Conservation (phyloP, 2,113 vertebrate species). For the Laticauda laticaudata region DNA sequence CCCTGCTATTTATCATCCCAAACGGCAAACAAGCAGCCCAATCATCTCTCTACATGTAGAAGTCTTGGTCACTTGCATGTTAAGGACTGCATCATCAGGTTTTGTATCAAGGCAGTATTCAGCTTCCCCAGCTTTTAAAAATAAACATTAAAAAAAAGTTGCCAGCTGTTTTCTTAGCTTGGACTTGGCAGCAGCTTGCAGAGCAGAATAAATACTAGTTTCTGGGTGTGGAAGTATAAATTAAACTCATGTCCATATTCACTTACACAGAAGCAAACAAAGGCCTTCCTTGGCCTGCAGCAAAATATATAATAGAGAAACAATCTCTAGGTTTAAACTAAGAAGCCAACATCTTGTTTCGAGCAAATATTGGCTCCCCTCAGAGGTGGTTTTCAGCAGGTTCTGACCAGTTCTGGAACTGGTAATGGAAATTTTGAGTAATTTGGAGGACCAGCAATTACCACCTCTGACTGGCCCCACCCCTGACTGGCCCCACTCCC, state of each 20-base stretch:
- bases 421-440: too few relatives aligned
- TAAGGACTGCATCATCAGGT: slow-evolving; percentile 19
- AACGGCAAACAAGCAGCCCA: slow-evolving; percentile 11
- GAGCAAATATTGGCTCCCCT: background rate
- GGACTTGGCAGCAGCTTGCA: slow-evolving; percentile 43
- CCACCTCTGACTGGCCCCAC: too few relatives aligned
- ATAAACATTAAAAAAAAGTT: slow-evolving; percentile 6
- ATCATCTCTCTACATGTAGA: background rate
- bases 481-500: too few relatives aligned
- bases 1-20: slow-evolving; percentile 12
- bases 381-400: too few relatives aligned
- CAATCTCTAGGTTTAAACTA: too few relatives aligned
- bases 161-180: slow-evolving; percentile 49
- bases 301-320: background rate
- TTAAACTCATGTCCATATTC: background rate
- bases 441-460: too few relatives aligned
- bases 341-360: background rate
- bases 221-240: background rate
- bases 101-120: slow-evolving; percentile 27
- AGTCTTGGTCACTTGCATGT: background rate
- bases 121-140: slow-evolving; percentile 29
- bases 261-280: background rate
- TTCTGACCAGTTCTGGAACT: too few relatives aligned
- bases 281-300: background rate
- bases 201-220: slow-evolving; percentile 32